Evolutionary conservation across 2,113 vertebrate species (phyloP), one percentile per base, ranked within the genome.

Genomic region (Garra rufa): DNA sequence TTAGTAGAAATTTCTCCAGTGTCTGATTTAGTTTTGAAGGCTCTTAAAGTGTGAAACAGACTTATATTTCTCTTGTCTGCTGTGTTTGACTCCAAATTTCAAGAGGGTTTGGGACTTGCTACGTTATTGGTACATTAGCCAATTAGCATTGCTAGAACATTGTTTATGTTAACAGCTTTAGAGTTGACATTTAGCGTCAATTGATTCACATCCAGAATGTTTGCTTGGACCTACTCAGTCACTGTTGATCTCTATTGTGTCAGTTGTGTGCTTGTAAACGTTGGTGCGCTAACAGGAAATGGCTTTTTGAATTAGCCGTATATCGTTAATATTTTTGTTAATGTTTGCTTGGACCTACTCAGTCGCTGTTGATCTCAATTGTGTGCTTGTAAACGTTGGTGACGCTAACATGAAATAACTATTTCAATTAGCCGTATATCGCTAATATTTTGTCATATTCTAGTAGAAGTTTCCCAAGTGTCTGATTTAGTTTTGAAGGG

Each of bases 91-190:
- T 2, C 52, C 52, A 57, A n/a, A 57, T 57, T 1, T n/a, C 21
- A n/a, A 2, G 52, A n/a, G 52, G 52, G 19, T 57, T 57, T 57
- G 52, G 9, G 0, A n/a, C 52, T 57, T 57, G 52, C 8, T n/a
- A 57, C 9, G 50, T 59, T n/a, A 10, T 74, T 74, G 41, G 26
- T 74, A 55, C 28, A 63, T 85, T 81, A 85, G 79, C 61, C 52
- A 73, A 14, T 50, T 63, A 63, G 59, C 59, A 26, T 26, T 0
- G 0, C 28, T 10, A 63, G 11, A 4, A 15, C 4, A 9, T 26
- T 1, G 24, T 63, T 63, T 63, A 63, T 63, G 6, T 28, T 26
- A 26, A 10, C 4, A 63, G 26, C 59, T 28, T 9, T 55, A 55
- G 52, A 55, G 52, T 3, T n/a, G 19, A 55, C 52, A 57, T 57